Percentiles rank a stretch among this genome's conserved stretches.
Evolutionary conservation across 2,888 invertebrate genomes (phyloP).

Genomic region (Flexamia atlantica): DNA sequence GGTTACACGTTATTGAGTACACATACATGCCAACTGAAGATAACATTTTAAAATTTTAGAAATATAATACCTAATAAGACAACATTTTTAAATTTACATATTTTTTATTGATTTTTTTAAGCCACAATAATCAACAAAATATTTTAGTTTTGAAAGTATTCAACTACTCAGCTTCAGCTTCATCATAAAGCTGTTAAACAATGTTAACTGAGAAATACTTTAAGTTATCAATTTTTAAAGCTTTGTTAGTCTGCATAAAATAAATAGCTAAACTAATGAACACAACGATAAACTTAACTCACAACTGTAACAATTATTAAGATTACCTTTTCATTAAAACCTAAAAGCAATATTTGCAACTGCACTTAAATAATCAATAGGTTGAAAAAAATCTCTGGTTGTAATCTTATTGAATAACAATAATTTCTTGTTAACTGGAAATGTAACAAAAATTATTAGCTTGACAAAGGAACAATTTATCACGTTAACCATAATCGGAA

Average conservation of each 20-base stretch:
- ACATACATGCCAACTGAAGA: too few species aligned
- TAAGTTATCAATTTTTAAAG: neutral
- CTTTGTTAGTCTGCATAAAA: neutral
- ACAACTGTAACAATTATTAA: neutral
- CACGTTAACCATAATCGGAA: too few species aligned
- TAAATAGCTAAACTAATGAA: neutral
- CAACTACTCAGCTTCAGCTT: too few species aligned
- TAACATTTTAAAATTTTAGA: too few species aligned
- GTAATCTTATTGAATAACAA: too few species aligned
- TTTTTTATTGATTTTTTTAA: neutral
- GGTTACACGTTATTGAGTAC: too few species aligned
- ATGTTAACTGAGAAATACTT: neutral
- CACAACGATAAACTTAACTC: constrained; percentile 11
- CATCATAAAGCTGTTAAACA: neutral
- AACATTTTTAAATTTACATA: neutral
- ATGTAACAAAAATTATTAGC: too few species aligned
- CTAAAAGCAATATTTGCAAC: neutral
- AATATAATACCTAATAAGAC: neutral
- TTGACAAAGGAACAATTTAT: too few species aligned
- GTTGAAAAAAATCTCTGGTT: neutral
- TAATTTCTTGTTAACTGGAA: too few species aligned
- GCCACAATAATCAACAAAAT: neutral
- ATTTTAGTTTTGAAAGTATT: neutral
- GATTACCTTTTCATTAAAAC: neutral
- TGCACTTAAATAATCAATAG: neutral